A percentile compares a stretch with the other conserved stretches of the same genome.
Conservation (phyloP, 2,797 vertebrate genomes). For the Esox masquinongy region DNA sequence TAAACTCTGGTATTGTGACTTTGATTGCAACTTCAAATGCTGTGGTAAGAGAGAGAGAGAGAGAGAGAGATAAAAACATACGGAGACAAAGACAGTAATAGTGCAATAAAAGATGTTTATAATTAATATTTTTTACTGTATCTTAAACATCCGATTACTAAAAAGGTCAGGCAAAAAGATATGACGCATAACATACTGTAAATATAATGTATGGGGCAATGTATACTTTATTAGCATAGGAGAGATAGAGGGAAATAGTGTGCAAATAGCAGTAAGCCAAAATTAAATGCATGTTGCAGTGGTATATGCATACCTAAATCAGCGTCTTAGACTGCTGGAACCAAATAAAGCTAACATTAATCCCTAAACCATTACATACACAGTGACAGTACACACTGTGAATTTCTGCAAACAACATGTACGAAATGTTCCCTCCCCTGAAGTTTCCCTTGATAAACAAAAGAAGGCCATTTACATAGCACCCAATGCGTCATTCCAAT, state of each 20-base stretch:
- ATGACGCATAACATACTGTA: too few species aligned
- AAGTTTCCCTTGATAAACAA: slow-evolving; percentile 1
- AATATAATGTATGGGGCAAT: too few species aligned
- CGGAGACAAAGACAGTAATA: too few species aligned
- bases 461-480: background rate
- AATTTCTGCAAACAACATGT: background rate
- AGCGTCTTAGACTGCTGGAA: too few species aligned
- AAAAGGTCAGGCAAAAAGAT: too few species aligned
- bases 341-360: background rate
- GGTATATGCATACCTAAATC: too few species aligned
- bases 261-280: background rate
- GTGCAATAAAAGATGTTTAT: too few species aligned
- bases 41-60: background rate
- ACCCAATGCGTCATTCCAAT: background rate
- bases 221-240: too few species aligned
- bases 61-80: too few species aligned
- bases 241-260: background rate
- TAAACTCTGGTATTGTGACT: slow-evolving; percentile 42
- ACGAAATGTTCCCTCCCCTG: background rate
- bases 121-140: too few species aligned
- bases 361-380: background rate
- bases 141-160: too few species aligned
- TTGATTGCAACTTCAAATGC: slow-evolving; percentile 39
- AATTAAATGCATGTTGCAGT: too few species aligned
- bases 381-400: background rate